Evolutionary conservation across 2,888 invertebrate genomes (phyloP).

Genomic region (Melanophora roralis): DNA sequence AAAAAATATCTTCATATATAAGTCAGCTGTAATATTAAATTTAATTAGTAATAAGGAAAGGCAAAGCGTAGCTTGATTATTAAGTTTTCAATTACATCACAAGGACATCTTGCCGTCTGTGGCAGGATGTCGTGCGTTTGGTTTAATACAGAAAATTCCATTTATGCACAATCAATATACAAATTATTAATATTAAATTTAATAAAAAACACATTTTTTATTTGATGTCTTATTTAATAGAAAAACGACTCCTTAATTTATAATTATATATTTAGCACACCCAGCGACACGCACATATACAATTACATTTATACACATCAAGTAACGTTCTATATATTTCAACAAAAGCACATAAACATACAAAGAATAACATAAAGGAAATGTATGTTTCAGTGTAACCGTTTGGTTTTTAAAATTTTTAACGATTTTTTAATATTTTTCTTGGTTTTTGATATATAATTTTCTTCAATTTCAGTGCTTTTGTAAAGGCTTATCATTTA

Average conservation of each 20-base stretch:
- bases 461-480: too few relatives aligned
- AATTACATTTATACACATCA: not conserved
- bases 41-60: too few relatives aligned
- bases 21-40: too few relatives aligned
- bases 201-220: not conserved
- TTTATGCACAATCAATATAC: not conserved
- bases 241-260: slow-evolving; percentile 8
- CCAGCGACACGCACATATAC: not conserved
- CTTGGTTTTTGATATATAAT: too few relatives aligned
- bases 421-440: too few relatives aligned
- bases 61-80: not conserved
- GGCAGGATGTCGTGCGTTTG: not conserved
- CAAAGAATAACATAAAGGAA: too few relatives aligned
- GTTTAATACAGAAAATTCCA: not conserved
- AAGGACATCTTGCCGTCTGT: slow-evolving; percentile 4
- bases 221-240: not conserved
- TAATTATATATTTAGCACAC: not conserved
- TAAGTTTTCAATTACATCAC: not conserved
- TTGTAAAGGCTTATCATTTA: too few relatives aligned
- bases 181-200: not conserved
- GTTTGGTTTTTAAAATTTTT: too few relatives aligned
- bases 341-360: too few relatives aligned
- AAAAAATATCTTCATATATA: too few relatives aligned
- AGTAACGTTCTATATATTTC: too few relatives aligned
- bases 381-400: too few relatives aligned